Evolutionary conservation across 2,888 invertebrate species (phyloP), one percentile per base, ranked within the genome.

Genomic region (Meloe dianella): DNA sequence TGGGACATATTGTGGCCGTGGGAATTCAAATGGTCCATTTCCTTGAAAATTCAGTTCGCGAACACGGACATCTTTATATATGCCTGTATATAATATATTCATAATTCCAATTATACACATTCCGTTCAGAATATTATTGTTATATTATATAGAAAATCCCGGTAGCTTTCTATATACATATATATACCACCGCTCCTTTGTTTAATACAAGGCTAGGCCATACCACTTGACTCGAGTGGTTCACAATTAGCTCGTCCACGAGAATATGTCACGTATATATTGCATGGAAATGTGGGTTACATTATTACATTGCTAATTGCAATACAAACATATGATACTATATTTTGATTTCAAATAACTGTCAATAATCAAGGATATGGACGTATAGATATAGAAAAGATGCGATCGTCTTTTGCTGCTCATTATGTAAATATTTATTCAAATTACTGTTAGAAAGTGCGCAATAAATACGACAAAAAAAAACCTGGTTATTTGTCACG

Each of bases 1-100:
- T 70, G 72, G 73, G 74, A 71, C 73, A 74, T 68, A 71, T 66
- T 71, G 66, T 70, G 71, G 69, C 73, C 74, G 74, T 74, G 74
- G 74, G 73, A 74, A 74, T 69, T 38, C 65, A 17, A 62, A 38
- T 60, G 58, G 68, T 65, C 54, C n/a, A 60, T 60, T 41, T 60
- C 27, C 27, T 9, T 27, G 35, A 24, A 24, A 41, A 35, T 58
- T 54, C 54, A 54, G 14, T 24, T 4, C 27, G 54, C 54, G 51
- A 20, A 51, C 22, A 22, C 51, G 22, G 27, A 27, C 27, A 54
- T 54, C 20, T 41, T n/a, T n/a, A n/a, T n/a, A n/a, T n/a, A n/a
- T n/a, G n/a, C n/a, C n/a, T n/a, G n/a, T n/a, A n/a, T n/a, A n/a
- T n/a, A n/a, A n/a, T n/a, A n/a, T n/a, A n/a, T n/a, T 12, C 7